Percentiles rank a stretch among this genome's conserved stretches.
Conservation (phyloP, 2,797 vertebrate species). For the Oreortyx pictus region DNA sequence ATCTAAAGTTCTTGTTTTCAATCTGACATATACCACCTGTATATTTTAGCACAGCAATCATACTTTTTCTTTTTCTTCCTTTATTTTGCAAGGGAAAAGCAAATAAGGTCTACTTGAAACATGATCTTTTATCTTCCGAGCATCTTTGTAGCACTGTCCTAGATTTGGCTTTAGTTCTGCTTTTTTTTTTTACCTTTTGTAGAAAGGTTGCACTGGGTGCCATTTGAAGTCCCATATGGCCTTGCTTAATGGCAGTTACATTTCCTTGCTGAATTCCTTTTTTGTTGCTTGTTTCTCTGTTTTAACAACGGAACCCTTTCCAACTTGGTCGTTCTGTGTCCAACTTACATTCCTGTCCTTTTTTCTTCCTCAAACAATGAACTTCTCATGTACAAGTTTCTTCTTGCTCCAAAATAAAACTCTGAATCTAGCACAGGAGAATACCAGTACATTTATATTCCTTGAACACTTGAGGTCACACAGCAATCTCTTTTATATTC, state of each 20-base stretch:
- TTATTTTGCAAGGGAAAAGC: not conserved
- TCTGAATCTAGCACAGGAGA: not conserved
- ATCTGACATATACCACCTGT: not conserved
- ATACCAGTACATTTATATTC: not conserved
- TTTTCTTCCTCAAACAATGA: not conserved
- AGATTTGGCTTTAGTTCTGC: constrained; percentile 2
- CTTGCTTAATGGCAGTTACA: not conserved
- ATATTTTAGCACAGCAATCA: not conserved
- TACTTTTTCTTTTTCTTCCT: not conserved
- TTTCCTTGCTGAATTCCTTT: not conserved
- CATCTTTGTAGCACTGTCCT: not conserved
- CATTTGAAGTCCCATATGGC: constrained; percentile 11
- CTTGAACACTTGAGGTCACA: not conserved
- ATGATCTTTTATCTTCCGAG: not conserved
- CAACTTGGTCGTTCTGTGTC: not conserved
- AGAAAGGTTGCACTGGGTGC: not conserved
- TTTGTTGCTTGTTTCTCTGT: not conserved
- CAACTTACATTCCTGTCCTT: not conserved
- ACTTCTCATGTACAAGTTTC: not conserved
- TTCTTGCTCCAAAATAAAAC: not conserved
- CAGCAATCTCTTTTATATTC: not conserved
- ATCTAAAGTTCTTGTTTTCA: not conserved
- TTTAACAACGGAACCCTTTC: accelerated
- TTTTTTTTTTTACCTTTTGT: not conserved
- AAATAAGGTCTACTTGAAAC: not conserved